Evolutionary conservation across 2,888 invertebrate genomes (phyloP).

Genomic region (Lumbricus terrestris): DNA sequence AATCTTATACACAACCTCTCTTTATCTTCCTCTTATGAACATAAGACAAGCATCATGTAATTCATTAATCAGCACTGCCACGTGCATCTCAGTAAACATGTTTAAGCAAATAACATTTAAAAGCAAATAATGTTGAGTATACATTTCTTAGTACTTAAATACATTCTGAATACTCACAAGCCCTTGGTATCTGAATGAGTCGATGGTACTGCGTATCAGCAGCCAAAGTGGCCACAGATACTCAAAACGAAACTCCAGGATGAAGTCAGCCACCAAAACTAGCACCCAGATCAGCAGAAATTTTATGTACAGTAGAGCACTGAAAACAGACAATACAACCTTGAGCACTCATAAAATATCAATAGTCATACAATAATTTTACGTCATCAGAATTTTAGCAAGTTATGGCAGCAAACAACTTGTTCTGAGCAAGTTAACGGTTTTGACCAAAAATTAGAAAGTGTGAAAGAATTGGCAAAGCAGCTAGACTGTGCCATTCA

Average conservation of each 20-base stretch:
- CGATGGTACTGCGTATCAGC: slow-evolving; percentile 88
- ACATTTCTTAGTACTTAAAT: not conserved
- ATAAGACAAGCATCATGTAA: too few species aligned
- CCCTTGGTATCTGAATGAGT: slow-evolving; percentile 97
- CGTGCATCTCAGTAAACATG: too few species aligned
- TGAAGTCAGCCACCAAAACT: slow-evolving; percentile 90
- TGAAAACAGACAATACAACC: slow-evolving; percentile 59
- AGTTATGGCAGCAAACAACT: not conserved
- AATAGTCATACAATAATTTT: not conserved
- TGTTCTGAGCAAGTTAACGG: not conserved
- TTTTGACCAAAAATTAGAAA: not conserved
- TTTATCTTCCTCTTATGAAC: not conserved
- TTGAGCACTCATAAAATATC: not conserved
- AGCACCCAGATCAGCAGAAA: slow-evolving; percentile 91
- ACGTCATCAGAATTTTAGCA: not conserved
- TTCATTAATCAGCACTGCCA: not conserved
- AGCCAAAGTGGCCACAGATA: slow-evolving; percentile 99
- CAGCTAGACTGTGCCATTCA: not conserved
- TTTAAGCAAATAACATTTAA: too few species aligned
- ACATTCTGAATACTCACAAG: slow-evolving; percentile 72
- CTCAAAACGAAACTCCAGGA: slow-evolving; percentile 97
- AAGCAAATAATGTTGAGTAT: not conserved
- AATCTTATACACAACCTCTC: too few species aligned
- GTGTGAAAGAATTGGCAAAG: not conserved
- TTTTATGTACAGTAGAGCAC: slow-evolving; percentile 89